Conservation (phyloP, 2,113 vertebrate species). For the Pygoscelis adeliae region DNA sequence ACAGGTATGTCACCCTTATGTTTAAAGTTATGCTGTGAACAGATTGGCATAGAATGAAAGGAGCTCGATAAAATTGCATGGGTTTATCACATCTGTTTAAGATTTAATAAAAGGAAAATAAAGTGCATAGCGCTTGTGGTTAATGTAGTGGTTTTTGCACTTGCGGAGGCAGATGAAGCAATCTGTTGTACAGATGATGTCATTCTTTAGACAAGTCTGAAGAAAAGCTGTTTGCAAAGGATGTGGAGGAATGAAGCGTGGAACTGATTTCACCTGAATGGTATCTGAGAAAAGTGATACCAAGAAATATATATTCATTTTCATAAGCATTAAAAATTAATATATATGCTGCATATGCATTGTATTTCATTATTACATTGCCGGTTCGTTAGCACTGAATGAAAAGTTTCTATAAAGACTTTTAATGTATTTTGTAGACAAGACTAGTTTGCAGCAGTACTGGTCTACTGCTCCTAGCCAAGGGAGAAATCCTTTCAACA, state of each 20-base stretch:
- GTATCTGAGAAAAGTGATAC: background rate
- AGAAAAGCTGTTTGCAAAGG: background rate
- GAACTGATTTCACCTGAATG: background rate
- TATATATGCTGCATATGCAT: background rate
- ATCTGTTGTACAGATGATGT: background rate
- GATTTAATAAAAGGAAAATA: conserved; percentile 19
- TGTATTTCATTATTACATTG: background rate
- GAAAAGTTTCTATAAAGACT: background rate
- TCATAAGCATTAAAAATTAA: background rate
- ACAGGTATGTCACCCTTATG: background rate
- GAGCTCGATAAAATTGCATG: background rate
- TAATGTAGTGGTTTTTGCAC: background rate
- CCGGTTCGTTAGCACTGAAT: background rate
- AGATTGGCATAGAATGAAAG: background rate
- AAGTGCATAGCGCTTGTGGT: background rate
- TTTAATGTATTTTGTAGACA: background rate
- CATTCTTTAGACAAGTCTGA: conserved; percentile 1
- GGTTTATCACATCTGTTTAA: conserved; percentile 36
- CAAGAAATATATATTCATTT: background rate
- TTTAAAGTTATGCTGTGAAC: conserved; percentile 25
- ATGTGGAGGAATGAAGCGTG: background rate
- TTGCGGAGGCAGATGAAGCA: background rate
- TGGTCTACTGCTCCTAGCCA: background rate
- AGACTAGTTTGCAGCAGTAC: background rate
- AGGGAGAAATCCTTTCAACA: background rate